A percentile compares a stretch with the other conserved stretches of the same genome.
Evolutionary conservation across 2,888 invertebrate species (phyloP).

Genomic region (Megastigmus dorsalis): DNA sequence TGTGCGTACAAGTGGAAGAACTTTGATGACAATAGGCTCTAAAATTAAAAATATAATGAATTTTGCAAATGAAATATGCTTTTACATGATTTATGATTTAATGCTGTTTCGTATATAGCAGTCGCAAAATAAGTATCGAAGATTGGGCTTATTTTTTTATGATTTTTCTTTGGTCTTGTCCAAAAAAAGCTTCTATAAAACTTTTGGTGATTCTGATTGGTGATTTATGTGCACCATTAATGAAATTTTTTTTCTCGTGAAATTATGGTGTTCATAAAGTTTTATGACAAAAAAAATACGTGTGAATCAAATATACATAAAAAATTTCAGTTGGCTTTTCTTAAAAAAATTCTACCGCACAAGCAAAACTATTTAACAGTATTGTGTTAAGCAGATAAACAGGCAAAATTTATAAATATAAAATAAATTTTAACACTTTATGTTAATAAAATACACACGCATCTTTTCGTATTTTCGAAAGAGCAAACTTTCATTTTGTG

Average conservation of each 20-base stretch:
- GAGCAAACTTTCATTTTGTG: slow-evolving; percentile 53
- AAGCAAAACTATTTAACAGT: slow-evolving; percentile 35
- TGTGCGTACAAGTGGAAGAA: slow-evolving; percentile 54
- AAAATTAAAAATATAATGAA: slow-evolving; percentile 31
- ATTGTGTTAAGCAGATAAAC: slow-evolving; percentile 34
- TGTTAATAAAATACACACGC: slow-evolving; percentile 23
- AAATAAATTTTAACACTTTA: slow-evolving; percentile 35
- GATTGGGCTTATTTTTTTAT: slow-evolving; percentile 47
- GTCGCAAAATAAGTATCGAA: slow-evolving; percentile 49
- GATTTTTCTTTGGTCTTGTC: slow-evolving; percentile 60
- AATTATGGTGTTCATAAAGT: background rate
- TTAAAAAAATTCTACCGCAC: slow-evolving; percentile 42
- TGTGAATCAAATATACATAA: slow-evolving; percentile 18
- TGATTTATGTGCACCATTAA: slow-evolving; percentile 32
- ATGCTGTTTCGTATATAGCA: slow-evolving; percentile 16
- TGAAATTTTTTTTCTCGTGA: slow-evolving; percentile 36
- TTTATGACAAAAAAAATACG: background rate
- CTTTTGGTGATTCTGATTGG: slow-evolving; percentile 49
- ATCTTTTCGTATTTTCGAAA: slow-evolving; percentile 30
- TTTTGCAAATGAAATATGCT: slow-evolving; percentile 24
- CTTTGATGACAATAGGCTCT: slow-evolving; percentile 48
- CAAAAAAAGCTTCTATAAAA: slow-evolving; percentile 58
- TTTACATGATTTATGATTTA: slow-evolving; percentile 16
- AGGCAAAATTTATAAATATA: slow-evolving; percentile 37
- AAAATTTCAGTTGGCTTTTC: slow-evolving; percentile 25